Base-by-base conservation (phyloP, 2,113 vertebrate species). In the Holacanthus passer region DNA sequence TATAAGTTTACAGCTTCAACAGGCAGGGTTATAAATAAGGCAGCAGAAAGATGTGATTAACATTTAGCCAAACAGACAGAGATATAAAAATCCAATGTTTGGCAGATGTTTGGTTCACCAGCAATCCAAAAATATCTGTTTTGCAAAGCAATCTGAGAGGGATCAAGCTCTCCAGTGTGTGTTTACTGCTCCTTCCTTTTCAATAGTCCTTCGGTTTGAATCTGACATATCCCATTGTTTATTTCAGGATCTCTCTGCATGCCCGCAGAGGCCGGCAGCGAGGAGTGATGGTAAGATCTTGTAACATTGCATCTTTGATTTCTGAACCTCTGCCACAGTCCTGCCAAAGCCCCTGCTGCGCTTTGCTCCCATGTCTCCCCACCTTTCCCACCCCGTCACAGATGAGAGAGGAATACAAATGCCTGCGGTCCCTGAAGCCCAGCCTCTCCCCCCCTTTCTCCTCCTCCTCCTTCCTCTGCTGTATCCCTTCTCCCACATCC, bases 381-480 rank as follows among this genome's bases (percentile, higher is more conserved):
- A 76, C 84, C 84, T 82, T 86, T 79, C 79, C 80, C 87, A 45
- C 82, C 81, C 84, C 67, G 71, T 91, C 92, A 91, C 81, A 77
- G 86, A 91, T 88, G 90, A 94, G 94, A 92, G 82, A 91, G 80
- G 94, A 96, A 95, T 96, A 95, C 91, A 94, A 95, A 95, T 95
- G 81, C 68, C 83, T 62, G 75, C 73, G 16, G 73, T 89, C 91
- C 85, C 92, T 88, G 86, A 94, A 93, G 83, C 89, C 62, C 77
- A 81, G 75, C 69, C 74, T 24, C 66, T 66, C 53, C 78, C 62
- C 11, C 69, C 41, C 9, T 70, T 19, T 84, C 72, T 19, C 50
- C 8, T 9, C 64, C 37, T 50, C 43, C 56, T 59, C 56, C 55
- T 64, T 55, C 73, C 62, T 74, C 48, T 53, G 60, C 77, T 47